Evolutionary conservation across 1,140 invertebrate genomes (phyloP), one percentile per base, ranked within the genome.

Genomic region (Aphelenchoides fujianensis): DNA sequence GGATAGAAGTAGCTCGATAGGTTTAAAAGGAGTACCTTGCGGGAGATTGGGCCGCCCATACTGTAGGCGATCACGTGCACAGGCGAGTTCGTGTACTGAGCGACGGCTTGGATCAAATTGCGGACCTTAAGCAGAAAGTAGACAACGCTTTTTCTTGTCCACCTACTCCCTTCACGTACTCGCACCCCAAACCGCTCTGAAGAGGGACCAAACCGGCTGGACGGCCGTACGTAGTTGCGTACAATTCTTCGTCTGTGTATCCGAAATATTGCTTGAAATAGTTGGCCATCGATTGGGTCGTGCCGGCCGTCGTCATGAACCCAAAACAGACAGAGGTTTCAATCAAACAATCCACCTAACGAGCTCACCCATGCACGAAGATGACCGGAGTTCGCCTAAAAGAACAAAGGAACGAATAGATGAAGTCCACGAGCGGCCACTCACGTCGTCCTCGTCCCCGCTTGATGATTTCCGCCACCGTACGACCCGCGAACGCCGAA

Each of bases 51-150:
- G 31, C 27, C 31, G n/a, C 75, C 75, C 61, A 78, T 62, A 0
- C 69, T 73, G 48, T 74, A 78, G 27, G 71, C 75, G 1, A 78
- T 57, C 16, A 77, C 71, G 54, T 77, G 63, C 1, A 77, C 72
- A n/a, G n/a, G n/a, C 34, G 67, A 74, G 41, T 62, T 52, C 0
- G 75, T 78, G 54, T 67, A 77, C 54, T 78, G 23, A 23, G 37
- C 30, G 12, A 77, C 75, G 19, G 75, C 72, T 53, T 55, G 19
- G 28, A 77, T 76, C 28, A 77, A 41, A n/a, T 68, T 28, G 27
- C 74, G 70, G 32, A 76, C 32, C 74, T 75, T 32, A 23, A 59
- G 5, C 28, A 59, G 28, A 7, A 59, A 59, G 34, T 32, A 16
- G 41, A 59, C 28, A 59, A 7, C 55, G 7, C n/a, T n/a, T n/a